Evolutionary conservation across 2,113 vertebrate genomes (phyloP), one percentile per base, ranked within the genome.

Genomic region (Dryoscopus gambensis): DNA sequence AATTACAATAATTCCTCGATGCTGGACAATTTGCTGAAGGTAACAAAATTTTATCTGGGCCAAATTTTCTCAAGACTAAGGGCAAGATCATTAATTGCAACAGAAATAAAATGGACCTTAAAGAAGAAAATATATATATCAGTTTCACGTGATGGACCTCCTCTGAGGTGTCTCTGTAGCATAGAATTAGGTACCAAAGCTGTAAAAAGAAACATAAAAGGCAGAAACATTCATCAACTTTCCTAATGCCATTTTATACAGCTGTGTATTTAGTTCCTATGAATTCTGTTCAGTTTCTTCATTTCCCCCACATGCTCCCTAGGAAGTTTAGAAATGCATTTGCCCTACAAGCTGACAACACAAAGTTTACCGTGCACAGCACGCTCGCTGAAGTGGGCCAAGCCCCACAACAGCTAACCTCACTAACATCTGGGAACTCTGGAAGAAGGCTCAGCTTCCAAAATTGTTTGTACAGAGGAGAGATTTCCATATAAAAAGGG

Each of bases 401-500:
- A 84, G 56, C 5, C 30, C 33, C 35, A 23, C 52, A 84, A 30
- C 13, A 68, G 44, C 40, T 46, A 42, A 42, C 30, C 37, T 89
- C 39, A 30, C 25, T 31, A 30, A 62, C 49, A 75, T 60, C 49
- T 78, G 62, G 20, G 28, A 94, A 15, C 50, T 83, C 24, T 60
- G 49, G 37, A 84, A 87, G 33, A 84, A 53, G 17, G 28, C n/a
- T 89, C 52, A 79, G 23, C 25, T 64, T 46, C 65, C 78, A 33
- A 62, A 92, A 71, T 4, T 60, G 24, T 46, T 80, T 44, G 75
- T 44, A 40, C 30, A 64, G 50, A 85, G 13, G 8, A 87, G n/a
- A 91, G n/a, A 69, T 68, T 71, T 85, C 71, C 55, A 74, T n/a
- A 80, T 81, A 55, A 80, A 89, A 93, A 81, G 6, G 9, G 20